phyloP scores from a whole-genome alignment of 2,113 vertebrate genomes.

The Dolichallabes microphthalmus region DNA sequence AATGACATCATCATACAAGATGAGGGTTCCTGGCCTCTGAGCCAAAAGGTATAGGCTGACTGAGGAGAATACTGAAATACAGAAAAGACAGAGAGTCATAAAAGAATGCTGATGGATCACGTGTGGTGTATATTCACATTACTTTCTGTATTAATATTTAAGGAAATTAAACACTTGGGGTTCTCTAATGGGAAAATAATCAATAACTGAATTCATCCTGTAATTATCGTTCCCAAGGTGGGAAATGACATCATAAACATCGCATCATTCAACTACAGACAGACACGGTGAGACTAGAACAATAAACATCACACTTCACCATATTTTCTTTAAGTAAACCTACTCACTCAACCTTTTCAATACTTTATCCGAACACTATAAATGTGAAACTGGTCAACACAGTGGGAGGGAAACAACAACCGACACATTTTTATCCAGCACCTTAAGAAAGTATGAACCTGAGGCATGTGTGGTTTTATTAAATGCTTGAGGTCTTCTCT shows the following conservation, averaged over 20 bases:
- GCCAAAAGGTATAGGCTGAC: slow-evolving; percentile 91
- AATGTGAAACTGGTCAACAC: not conserved
- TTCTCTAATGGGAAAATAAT: not conserved
- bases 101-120: not conserved
- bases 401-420: not conserved
- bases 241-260: not conserved
- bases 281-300: not conserved
- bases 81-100: slow-evolving; percentile 14
- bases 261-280: not conserved
- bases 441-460: not conserved
- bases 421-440: not conserved
- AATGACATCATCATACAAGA: slow-evolving; percentile 92
- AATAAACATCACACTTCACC: not conserved
- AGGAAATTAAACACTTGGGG: not conserved
- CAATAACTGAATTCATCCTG: too few relatives aligned
- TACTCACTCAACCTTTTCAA: not conserved
- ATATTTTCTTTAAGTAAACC: not conserved
- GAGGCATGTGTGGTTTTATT: not conserved
- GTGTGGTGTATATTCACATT: not conserved
- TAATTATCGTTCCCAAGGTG: not conserved
- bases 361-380: not conserved
- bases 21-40: slow-evolving; percentile 88
- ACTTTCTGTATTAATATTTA: not conserved
- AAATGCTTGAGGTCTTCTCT: not conserved
- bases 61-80: slow-evolving; percentile 82